Evolutionary conservation across 1,140 invertebrate species (phyloP), one percentile per base, ranked within the genome.

Genomic region (Zaprionus kolodkinae): DNA sequence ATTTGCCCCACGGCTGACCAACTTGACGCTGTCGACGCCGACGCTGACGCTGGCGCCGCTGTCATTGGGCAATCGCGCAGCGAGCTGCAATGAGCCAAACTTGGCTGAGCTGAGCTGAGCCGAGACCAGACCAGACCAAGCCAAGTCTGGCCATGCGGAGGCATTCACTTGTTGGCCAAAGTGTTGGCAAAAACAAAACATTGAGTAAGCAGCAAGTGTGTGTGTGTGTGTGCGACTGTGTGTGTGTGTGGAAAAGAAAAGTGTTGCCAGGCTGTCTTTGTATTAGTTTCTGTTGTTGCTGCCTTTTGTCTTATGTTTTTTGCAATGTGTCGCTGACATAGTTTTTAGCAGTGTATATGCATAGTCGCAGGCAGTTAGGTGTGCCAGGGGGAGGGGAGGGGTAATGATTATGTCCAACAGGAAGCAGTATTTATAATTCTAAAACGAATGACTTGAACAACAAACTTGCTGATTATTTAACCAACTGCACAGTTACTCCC

Each of bases 321-420:
- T 89, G 80, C 85, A 76, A 75, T 84, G 65, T 75, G 80, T 72
- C 57, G 79, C 77, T 88, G 84, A 84, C 84, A 87, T 72, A 84
- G 84, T 88, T 87, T 79, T 62, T 60, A 45, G 21, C 36, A 13
- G 3, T 12, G 30, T 30, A 6, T 45, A 45, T 43, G 66, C 30
- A 33, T 35, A 77, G 30, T 55, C 65, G 74, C 33, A 77, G 35
- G 50, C 74, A 78, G 48, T 74, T 74, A 81, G 67, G 79, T 65
- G 73, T 81, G 38, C 11, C 27, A 3, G 6, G 27, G 27, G 27
- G 27, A 6, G 3, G 4, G 27, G 21, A 21, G 21, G 12, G 43
- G 6, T 27, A 27, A 35, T 63, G 7, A 45, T 43, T 35, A 64
- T 10, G 43, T 17, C 17, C 4, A 25, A 25, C 17, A 25, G 45